phyloP scores from a whole-genome alignment of 2,797 vertebrate species.

The Chaetophractus vellerosus region DNA sequence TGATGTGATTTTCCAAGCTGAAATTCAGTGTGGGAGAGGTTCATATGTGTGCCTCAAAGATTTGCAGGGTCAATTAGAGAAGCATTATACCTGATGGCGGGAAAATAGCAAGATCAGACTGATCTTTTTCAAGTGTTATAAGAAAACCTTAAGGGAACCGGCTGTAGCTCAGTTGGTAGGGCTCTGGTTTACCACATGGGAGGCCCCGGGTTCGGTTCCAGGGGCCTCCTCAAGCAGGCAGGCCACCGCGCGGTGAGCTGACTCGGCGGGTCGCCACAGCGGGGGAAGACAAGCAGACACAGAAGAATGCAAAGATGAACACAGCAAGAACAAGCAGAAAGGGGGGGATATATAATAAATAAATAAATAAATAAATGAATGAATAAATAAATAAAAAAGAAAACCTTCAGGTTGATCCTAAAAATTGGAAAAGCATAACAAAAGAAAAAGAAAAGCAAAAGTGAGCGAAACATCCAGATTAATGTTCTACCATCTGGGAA shows the following conservation, averaged over 20 bases:
- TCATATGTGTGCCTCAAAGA: neutral
- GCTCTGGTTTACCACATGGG: too few species aligned
- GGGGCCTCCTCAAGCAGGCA: too few species aligned
- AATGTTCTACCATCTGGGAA: conserved; percentile 71
- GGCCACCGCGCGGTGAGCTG: too few species aligned
- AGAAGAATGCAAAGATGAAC: too few species aligned
- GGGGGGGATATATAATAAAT: too few species aligned
- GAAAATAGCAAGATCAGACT: neutral
- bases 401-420: conserved; percentile 66
- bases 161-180: too few species aligned
- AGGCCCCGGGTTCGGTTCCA: too few species aligned
- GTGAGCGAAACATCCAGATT: conserved; percentile 23
- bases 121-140: conserved; percentile 71
- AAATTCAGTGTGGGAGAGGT: neutral
- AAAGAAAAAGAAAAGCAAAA: conserved; percentile 37
- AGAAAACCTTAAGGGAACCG: conserved; percentile 73
- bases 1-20: neutral
- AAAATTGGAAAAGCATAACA: conserved; percentile 64
- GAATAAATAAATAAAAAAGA: too few species aligned
- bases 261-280: too few species aligned
- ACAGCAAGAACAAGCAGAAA: too few species aligned
- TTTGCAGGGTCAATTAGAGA: neutral
- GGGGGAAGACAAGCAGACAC: too few species aligned
- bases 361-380: too few species aligned
- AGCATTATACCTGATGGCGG: neutral